Conservation (phyloP, 2,113 vertebrate genomes). For the Raja brachyura region DNA sequence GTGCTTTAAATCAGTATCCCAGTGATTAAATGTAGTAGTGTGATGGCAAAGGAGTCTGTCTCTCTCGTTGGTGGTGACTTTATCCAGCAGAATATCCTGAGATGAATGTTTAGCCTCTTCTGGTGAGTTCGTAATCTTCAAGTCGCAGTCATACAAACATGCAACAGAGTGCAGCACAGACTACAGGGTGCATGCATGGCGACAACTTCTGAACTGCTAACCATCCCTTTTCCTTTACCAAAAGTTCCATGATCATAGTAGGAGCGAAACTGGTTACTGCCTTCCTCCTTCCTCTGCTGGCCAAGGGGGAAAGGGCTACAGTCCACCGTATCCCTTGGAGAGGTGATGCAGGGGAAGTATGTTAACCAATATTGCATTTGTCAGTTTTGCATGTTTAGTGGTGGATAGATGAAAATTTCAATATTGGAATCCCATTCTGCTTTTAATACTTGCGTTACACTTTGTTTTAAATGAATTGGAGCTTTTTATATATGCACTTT, state of each 20-base stretch:
- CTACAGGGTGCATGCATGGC: neutral
- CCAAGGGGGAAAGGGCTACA: neutral
- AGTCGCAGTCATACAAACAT: neutral
- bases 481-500: slow-evolving; percentile 26
- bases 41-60: slow-evolving; percentile 15
- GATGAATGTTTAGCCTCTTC: neutral
- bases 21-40: neutral
- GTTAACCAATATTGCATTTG: slow-evolving; percentile 31
- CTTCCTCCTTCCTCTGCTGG: neutral
- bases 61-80: neutral
- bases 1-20: slow-evolving; percentile 4
- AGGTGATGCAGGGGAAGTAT: slow-evolving; percentile 20
- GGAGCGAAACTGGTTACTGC: slow-evolving; percentile 13
- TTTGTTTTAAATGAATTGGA: neutral
- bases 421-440: neutral
- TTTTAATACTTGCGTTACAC: slow-evolving; percentile 28
- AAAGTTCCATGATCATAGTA: slow-evolving; percentile 10
- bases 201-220: neutral
- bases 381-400: slow-evolving; percentile 24
- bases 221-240: slow-evolving; percentile 14
- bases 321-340: neutral
- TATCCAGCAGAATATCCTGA: neutral
- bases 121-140: neutral
- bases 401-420: slow-evolving; percentile 29
- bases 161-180: neutral